Conservation (phyloP, 2,113 vertebrate genomes). For the Pseudopodoces humilis region DNA sequence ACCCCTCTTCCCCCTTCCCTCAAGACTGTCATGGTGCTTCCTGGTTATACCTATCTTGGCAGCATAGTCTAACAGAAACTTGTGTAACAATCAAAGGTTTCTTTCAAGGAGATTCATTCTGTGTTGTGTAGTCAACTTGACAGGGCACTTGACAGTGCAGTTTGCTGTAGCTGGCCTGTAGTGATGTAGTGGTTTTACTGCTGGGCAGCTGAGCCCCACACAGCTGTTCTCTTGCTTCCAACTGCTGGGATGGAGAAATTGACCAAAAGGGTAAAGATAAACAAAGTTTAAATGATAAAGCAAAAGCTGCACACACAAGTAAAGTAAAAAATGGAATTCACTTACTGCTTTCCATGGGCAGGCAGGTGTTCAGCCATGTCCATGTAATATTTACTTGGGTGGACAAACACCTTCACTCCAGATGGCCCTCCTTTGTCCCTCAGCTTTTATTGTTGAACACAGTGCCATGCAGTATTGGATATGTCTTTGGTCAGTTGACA, state of each 20-base stretch:
- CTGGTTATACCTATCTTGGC: background rate
- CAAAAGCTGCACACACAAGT: background rate
- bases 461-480: background rate
- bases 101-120: background rate
- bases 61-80: background rate
- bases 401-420: background rate
- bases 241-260: background rate
- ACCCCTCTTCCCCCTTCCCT: rapidly evolving
- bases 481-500: background rate
- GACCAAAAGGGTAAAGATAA: background rate
- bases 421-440: background rate
- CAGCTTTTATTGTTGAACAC: background rate
- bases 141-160: background rate
- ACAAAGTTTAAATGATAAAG: background rate
- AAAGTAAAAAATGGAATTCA: background rate
- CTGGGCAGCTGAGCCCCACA: background rate
- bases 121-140: background rate
- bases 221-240: background rate
- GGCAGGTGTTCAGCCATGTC: background rate
- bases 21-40: background rate
- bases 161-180: background rate
- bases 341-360: background rate
- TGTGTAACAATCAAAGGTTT: background rate
- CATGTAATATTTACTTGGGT: background rate
- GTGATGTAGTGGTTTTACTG: background rate